Conservation (phyloP, 2,797 vertebrate species). For the Hipposideros larvatus region DNA sequence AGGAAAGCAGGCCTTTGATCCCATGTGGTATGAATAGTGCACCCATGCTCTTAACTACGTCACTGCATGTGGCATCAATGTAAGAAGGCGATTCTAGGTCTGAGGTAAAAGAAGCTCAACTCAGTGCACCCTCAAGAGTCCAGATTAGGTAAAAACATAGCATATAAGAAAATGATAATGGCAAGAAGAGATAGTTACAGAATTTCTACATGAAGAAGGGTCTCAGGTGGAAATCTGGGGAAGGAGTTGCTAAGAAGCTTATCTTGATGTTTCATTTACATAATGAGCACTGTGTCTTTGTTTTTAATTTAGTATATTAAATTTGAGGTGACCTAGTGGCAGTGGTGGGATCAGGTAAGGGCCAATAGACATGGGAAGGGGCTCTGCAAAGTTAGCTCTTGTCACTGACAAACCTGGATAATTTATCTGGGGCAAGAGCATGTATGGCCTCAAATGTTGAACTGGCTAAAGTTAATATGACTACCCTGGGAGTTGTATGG, state of each 20-base stretch:
- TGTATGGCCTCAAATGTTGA: background rate
- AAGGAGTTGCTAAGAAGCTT: background rate
- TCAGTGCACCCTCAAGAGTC: background rate
- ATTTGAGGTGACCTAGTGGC: background rate
- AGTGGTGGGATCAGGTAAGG: background rate
- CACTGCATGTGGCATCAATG: background rate
- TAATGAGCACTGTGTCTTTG: background rate
- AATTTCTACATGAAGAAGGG: background rate
- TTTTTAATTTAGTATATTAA: background rate
- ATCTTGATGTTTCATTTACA: background rate
- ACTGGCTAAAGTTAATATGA: background rate
- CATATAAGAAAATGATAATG: background rate
- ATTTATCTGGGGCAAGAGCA: background rate
- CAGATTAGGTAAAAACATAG: background rate
- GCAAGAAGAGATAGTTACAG: background rate
- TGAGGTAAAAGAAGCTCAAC: background rate
- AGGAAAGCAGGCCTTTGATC: constrained; percentile 34
- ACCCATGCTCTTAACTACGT: constrained; percentile 15
- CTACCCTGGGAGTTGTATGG: background rate
- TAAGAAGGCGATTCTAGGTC: background rate
- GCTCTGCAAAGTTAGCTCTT: background rate
- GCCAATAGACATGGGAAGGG: background rate
- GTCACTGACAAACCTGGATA: background rate
- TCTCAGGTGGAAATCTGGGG: background rate
- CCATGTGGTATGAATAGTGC: background rate